phyloP scores from a whole-genome alignment of 2,113 vertebrate species.

The Dermatemys mawii region DNA sequence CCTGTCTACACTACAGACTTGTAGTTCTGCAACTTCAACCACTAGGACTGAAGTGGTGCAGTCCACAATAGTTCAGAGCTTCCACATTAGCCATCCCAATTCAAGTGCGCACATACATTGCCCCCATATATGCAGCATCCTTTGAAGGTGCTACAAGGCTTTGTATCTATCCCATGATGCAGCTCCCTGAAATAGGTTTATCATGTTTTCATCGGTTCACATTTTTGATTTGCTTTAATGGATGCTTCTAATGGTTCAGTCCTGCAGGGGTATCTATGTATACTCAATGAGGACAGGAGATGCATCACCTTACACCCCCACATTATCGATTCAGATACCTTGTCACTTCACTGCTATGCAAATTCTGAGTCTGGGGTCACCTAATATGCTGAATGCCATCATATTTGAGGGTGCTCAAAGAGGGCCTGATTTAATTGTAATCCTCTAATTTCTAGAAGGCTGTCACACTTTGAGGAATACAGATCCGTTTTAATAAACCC shows the following conservation, averaged over 20 bases:
- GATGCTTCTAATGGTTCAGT: background rate
- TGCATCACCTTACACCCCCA: background rate
- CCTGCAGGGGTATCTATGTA: background rate
- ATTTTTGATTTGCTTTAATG: background rate
- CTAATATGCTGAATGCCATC: background rate
- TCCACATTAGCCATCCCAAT: too few species aligned
- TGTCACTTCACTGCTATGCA: background rate
- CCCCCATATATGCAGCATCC: background rate
- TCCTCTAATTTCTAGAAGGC: background rate
- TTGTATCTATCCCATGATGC: background rate
- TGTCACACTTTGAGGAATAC: background rate
- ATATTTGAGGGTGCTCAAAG: background rate
- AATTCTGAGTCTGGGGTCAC: background rate
- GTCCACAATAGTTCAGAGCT: background rate
- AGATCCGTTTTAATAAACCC: background rate
- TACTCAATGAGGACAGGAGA: background rate
- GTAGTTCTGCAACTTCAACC: background rate
- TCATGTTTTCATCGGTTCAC: background rate
- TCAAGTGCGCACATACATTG: background rate
- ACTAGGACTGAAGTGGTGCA: background rate
- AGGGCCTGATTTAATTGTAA: background rate
- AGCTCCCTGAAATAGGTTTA: background rate
- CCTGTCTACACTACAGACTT: background rate
- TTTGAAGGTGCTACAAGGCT: background rate
- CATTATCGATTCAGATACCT: background rate